Conservation (phyloP, 1,140 invertebrate species). For the Drosophila lacteicornis region DNA sequence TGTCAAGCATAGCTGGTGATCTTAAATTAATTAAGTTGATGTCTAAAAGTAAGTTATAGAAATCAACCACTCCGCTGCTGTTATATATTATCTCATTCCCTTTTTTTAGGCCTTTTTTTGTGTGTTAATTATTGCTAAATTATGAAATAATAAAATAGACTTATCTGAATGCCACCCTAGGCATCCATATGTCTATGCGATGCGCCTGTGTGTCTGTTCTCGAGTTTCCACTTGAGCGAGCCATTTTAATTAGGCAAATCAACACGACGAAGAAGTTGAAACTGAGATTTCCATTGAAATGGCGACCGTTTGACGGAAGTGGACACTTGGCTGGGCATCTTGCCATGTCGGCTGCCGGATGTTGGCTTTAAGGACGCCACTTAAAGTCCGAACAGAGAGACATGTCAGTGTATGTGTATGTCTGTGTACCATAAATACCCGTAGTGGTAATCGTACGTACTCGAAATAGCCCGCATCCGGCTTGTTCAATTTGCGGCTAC, state of each 20-base stretch:
- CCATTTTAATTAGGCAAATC: conserved; percentile 51
- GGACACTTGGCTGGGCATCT: conserved; percentile 22
- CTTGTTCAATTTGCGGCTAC: conserved; percentile 49
- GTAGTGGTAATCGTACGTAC: background rate
- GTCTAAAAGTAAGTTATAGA: too few species aligned
- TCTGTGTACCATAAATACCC: background rate
- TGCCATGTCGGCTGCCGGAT: conserved; percentile 5
- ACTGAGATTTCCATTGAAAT: conserved; percentile 32
- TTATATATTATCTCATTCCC: too few species aligned
- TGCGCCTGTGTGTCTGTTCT: conserved; percentile 12
- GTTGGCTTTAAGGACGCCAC: conserved; percentile 29
- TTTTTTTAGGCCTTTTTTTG: background rate
- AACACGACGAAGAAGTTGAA: conserved; percentile 28
- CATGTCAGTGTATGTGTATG: background rate
- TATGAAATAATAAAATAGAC: background rate
- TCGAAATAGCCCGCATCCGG: conserved; percentile 20
- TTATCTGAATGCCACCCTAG: background rate
- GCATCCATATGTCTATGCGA: background rate
- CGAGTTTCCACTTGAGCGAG: conserved; percentile 38
- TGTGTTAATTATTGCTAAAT: background rate
- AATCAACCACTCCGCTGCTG: too few species aligned
- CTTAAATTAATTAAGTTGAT: too few species aligned
- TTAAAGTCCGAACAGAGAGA: conserved; percentile 11
- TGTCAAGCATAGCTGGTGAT: too few species aligned
- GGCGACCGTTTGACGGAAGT: conserved; percentile 21